Evolutionary conservation across 2,113 vertebrate genomes (phyloP).

Genomic region (Echinops telfairi): DNA sequence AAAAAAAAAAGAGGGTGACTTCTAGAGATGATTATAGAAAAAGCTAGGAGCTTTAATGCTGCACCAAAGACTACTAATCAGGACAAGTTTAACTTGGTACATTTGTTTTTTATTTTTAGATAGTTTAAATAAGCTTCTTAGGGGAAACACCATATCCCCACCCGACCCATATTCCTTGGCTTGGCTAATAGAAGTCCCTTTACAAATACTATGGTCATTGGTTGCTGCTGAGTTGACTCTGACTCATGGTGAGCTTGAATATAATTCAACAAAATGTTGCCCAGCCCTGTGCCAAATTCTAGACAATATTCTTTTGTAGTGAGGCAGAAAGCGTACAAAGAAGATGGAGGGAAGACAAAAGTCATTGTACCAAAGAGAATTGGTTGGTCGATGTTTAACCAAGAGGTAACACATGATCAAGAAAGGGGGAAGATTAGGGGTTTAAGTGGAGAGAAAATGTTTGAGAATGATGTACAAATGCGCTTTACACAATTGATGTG

Average conservation of each 20-base stretch:
- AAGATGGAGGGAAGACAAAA: too few relatives aligned
- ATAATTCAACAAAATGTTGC: background rate
- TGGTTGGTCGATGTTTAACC: too few relatives aligned
- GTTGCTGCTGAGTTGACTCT: too few relatives aligned
- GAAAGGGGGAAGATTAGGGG: too few relatives aligned
- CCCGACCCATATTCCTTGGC: too few relatives aligned
- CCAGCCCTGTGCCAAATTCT: background rate
- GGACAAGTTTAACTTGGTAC: background rate
- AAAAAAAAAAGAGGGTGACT: conserved; percentile 25
- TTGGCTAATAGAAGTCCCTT: background rate
- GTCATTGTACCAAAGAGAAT: too few relatives aligned
- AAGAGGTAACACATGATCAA: too few relatives aligned
- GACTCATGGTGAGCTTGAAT: background rate
- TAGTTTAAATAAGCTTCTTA: conserved; percentile 20
- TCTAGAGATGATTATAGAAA: background rate
- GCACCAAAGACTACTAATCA: background rate
- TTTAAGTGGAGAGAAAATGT: too few relatives aligned
- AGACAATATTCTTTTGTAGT: too few relatives aligned
- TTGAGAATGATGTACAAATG: too few relatives aligned
- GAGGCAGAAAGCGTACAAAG: too few relatives aligned
- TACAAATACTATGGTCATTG: background rate
- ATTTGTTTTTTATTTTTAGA: conserved; percentile 28
- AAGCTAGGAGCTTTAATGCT: background rate
- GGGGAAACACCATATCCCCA: background rate
- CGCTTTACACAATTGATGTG: too few relatives aligned